Conservation (phyloP, 2,797 vertebrate genomes). For the Neoniphon sammara region DNA sequence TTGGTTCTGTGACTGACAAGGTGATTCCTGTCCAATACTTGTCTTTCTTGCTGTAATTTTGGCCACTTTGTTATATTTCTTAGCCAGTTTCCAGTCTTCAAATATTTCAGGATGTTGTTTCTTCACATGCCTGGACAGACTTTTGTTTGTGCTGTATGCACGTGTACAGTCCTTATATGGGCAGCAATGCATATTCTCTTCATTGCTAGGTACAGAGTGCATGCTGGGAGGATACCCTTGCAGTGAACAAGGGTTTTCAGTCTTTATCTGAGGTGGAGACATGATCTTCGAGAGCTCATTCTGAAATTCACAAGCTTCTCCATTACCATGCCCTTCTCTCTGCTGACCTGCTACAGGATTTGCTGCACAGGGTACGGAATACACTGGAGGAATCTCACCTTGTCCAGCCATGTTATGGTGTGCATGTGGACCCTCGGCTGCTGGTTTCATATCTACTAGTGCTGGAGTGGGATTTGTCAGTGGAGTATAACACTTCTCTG, state of each 20-base stretch:
- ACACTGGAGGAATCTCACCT: constrained; percentile 39
- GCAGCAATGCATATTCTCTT: constrained; percentile 89
- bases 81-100: constrained; percentile 93
- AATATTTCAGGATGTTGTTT: constrained; percentile 96
- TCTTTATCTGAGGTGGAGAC: constrained; percentile 75
- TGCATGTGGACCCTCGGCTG: constrained; percentile 34
- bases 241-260: constrained; percentile 70
- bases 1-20: constrained; percentile 76
- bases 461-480: constrained; percentile 65
- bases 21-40: constrained; percentile 78
- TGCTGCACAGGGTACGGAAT: constrained; percentile 47
- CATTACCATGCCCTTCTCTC: constrained; percentile 43
- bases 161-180: constrained; percentile 93
- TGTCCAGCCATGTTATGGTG: constrained; percentile 41
- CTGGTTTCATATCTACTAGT: constrained; percentile 44
- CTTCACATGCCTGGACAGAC: constrained; percentile 98
- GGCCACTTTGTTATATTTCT: constrained; percentile 91
- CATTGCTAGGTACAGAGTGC: constrained; percentile 64
- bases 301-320: constrained; percentile 49
- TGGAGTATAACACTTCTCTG: constrained; percentile 77
- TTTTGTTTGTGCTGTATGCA: constrained; percentile 96
- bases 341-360: constrained; percentile 53
- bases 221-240: constrained; percentile 72
- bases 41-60: constrained; percentile 84
- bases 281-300: constrained; percentile 70